Conservation (phyloP, 2,888 invertebrate genomes). For the Melanargia galathea region DNA sequence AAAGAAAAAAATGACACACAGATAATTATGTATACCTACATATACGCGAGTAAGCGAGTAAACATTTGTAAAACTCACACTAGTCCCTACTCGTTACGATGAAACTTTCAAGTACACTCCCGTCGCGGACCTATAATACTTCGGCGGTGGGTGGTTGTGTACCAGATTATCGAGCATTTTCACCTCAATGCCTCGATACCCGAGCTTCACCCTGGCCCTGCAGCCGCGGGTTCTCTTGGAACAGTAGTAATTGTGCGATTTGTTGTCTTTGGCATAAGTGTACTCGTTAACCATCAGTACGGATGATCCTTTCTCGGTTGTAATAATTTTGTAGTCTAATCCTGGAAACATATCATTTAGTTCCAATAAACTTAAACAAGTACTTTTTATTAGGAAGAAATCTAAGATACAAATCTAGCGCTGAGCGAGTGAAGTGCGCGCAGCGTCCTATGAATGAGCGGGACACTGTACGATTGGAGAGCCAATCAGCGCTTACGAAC, state of each 20-base stretch:
- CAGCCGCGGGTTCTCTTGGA: slow-evolving; percentile 38
- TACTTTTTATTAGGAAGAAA: too few relatives aligned
- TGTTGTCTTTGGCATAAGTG: slow-evolving; percentile 46
- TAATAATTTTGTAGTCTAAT: slow-evolving; percentile 27
- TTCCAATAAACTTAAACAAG: too few relatives aligned
- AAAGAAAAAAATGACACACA: too few relatives aligned
- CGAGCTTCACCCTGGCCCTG: slow-evolving; percentile 31
- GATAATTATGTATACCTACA: too few relatives aligned
- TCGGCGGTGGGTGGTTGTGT: slow-evolving; percentile 29
- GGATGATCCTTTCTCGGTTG: slow-evolving; percentile 36
- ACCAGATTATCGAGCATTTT: slow-evolving; percentile 16
- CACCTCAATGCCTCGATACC: slow-evolving; percentile 13
- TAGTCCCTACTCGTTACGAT: slow-evolving; percentile 14
- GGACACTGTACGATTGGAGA: too few relatives aligned
- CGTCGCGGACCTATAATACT: slow-evolving; percentile 18
- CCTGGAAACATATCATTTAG: too few relatives aligned
- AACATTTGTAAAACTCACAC: too few relatives aligned
- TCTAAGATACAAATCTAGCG: too few relatives aligned
- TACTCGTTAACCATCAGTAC: slow-evolving; percentile 48
- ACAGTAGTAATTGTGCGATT: slow-evolving; percentile 44
- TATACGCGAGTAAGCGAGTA: too few relatives aligned
- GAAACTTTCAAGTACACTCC: slow-evolving; percentile 25
- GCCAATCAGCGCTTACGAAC: too few relatives aligned
- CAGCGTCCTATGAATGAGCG: too few relatives aligned
- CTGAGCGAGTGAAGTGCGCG: too few relatives aligned